phyloP scores from a whole-genome alignment of 1,140 invertebrate species.

The Drosophila sulfurigaster region DNA sequence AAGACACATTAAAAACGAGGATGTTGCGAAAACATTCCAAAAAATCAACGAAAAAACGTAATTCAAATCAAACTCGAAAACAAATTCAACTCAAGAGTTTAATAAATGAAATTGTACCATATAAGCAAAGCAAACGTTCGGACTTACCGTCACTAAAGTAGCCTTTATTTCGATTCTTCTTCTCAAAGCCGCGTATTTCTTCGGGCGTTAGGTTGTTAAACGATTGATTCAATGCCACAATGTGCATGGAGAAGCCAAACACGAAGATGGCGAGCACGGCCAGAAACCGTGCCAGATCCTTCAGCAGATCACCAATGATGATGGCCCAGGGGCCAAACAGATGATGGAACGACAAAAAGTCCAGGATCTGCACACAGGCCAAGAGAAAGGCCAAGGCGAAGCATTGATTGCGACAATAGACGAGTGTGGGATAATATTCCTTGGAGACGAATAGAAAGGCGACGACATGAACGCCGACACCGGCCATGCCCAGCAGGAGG shows the following conservation, averaged over 20 bases:
- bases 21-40: slow-evolving; percentile 76
- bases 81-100: slow-evolving; percentile 11
- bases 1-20: slow-evolving; percentile 70
- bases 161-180: slow-evolving; percentile 83
- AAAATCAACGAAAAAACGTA: slow-evolving; percentile 14
- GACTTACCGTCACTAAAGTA: slow-evolving; percentile 92
- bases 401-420: slow-evolving; percentile 98
- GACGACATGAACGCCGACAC: slow-evolving; percentile 95
- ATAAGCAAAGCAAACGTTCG: slow-evolving; percentile 72
- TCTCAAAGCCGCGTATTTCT: slow-evolving; percentile 86
- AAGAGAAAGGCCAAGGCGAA: slow-evolving; percentile 97
- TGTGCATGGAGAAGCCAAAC: slow-evolving; percentile 98
- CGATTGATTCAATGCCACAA: slow-evolving; percentile 97
- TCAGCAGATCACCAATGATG: slow-evolving; percentile 95
- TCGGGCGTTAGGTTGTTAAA: slow-evolving; percentile 88
- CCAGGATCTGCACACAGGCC: slow-evolving; percentile 98
- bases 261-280: slow-evolving; percentile 99
- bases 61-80: slow-evolving; percentile 10
- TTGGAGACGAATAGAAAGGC: slow-evolving; percentile 90
- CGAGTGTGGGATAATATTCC: slow-evolving; percentile 91
- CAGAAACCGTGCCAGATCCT: slow-evolving; percentile 97
- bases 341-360: slow-evolving; percentile 99
- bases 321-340: slow-evolving; percentile 99
- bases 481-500: slow-evolving; percentile 95
- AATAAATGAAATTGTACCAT: background rate